Evolutionary conservation across 2,888 invertebrate species (phyloP).

Genomic region (Cepaea hortensis): DNA sequence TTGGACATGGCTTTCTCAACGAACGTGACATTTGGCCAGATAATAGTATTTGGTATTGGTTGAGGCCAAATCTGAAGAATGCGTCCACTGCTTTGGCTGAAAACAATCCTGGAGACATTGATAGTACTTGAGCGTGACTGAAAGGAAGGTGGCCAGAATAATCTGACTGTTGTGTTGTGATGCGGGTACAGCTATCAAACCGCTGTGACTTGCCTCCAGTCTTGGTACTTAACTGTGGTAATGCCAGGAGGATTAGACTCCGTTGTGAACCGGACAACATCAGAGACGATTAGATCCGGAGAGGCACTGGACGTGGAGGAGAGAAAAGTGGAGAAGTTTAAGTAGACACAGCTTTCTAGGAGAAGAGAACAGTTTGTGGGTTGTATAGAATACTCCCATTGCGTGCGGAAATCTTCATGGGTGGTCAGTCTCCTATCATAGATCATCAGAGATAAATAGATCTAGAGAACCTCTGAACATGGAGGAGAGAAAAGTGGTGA

Average conservation of each 20-base stretch:
- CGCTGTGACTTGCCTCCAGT: not conserved
- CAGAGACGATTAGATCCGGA: not conserved
- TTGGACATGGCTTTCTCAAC: not conserved
- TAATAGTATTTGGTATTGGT: not conserved
- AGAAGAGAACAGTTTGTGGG: too few species aligned
- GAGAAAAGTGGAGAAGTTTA: too few species aligned
- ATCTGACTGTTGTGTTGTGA: not conserved
- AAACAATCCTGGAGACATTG: not conserved
- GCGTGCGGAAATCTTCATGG: too few species aligned
- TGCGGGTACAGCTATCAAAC: not conserved
- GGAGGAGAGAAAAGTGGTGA: too few species aligned
- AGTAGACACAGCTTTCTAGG: too few species aligned
- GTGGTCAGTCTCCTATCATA: too few species aligned
- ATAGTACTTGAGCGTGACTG: not conserved
- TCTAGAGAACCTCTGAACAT: not conserved
- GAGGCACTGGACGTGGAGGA: too few species aligned
- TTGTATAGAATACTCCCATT: too few species aligned
- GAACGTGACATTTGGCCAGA: conserved; percentile 4
- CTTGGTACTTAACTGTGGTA: not conserved
- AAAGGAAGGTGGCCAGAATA: not conserved
- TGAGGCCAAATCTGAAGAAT: not conserved
- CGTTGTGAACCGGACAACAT: not conserved
- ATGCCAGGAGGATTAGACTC: not conserved
- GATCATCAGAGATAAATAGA: not conserved
- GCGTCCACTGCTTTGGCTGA: not conserved